Evolutionary conservation across 2,113 vertebrate genomes (phyloP), one percentile per base, ranked within the genome.

Genomic region (Eolophus roseicapilla): DNA sequence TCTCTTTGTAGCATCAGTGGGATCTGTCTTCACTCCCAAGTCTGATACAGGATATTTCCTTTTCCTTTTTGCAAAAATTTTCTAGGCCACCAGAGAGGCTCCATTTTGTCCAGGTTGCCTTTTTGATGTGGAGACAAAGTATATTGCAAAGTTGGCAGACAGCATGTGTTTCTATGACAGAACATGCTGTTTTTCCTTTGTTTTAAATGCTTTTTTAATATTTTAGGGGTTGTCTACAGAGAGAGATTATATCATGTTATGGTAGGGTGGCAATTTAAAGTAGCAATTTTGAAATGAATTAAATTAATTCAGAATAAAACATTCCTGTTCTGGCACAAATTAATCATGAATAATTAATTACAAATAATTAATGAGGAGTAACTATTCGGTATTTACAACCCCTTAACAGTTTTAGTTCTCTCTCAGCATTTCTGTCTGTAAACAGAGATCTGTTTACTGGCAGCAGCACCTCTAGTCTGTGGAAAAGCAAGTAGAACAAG

Each of bases 311-410:
- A 77, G 94, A 95, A 94, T 96, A 95, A 95, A 95, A 94, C 90
- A 96, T 95, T 93, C 82, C 78, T 95, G 84, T 96, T 94, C 94
- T 97, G 92, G 90, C 90, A 93, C 93, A 97, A 96, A 95, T 95
- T 94, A 96, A 94, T 97, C 82, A 96, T 96, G 92, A 96, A 97
- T 97, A 97, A 95, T 97, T 95, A 95, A 97, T 91, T 93, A 16
- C 78, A 95, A 95, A 96, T 96, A 96, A 96, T 95, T 96, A 97
- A 95, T 88, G 91, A 89, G 89, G 68, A 96, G 75, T 94, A 95
- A 96, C 94, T 96, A 87, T 95, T 95, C 19, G 14, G 87, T 96
- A 53, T 97, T 95, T 96, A 94, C 85, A 95, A 96, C 87, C 92
- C 67, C 87, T 80, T 79, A 93, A 93, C 78, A 82, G 78, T 96